A percentile compares a stretch with the other conserved stretches of the same genome.
Evolutionary conservation across 2,113 vertebrate species (phyloP).

Genomic region (Gadus chalcogrammus): DNA sequence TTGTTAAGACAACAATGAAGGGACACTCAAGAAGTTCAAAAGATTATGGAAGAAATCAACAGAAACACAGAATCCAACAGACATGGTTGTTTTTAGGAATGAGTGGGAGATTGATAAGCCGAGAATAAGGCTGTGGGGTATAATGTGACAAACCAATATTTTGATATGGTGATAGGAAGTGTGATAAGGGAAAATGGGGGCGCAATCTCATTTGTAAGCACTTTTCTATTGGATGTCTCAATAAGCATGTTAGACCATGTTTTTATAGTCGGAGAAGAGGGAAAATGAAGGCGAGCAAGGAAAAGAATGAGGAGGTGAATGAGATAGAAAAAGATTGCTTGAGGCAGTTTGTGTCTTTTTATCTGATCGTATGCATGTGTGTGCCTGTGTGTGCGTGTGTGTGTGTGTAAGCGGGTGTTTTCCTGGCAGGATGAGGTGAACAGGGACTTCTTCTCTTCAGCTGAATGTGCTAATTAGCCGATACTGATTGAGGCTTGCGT

Average conservation of each 20-base stretch:
- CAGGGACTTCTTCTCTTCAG: conserved; percentile 50
- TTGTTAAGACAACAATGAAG: neutral
- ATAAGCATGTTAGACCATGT: too few relatives aligned
- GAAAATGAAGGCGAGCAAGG: neutral
- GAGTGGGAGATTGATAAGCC: too few relatives aligned
- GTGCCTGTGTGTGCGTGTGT: neutral
- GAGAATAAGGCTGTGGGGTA: too few relatives aligned
- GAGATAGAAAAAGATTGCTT: neutral
- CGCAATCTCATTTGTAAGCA: too few relatives aligned
- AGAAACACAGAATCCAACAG: conserved; percentile 8
- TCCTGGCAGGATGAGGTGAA: conserved; percentile 39
- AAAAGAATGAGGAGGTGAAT: neutral
- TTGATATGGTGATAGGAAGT: too few relatives aligned
- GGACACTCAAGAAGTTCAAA: neutral
- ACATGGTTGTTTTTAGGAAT: neutral
- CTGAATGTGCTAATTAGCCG: conserved; percentile 69
- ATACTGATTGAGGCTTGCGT: conserved; percentile 64
- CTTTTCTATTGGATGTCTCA: too few relatives aligned
- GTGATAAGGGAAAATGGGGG: too few relatives aligned
- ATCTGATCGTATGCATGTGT: conserved; percentile 3
- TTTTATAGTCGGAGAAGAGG: too few relatives aligned
- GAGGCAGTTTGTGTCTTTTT: too few relatives aligned
- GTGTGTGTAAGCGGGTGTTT: conserved; percentile 11
- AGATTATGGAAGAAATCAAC: neutral
- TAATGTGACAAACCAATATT: too few relatives aligned